Evolutionary conservation across 2,888 invertebrate genomes (phyloP).

Genomic region (Hybos culiciformis): DNA sequence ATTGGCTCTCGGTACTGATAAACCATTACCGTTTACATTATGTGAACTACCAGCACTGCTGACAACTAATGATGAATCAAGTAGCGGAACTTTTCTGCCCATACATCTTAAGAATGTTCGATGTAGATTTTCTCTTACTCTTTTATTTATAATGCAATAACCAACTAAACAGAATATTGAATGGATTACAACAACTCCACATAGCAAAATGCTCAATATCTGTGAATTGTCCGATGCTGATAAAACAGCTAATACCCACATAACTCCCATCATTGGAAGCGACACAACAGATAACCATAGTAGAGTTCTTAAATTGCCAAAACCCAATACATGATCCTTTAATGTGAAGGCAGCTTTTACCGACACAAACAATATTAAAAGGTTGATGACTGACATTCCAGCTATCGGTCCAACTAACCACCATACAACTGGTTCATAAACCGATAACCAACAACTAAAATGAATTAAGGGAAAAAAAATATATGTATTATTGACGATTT

Average conservation of each 20-base stretch:
- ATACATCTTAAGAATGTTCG: constrained; percentile 51
- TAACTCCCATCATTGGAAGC: constrained; percentile 66
- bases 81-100: constrained; percentile 67
- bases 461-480: constrained; percentile 1
- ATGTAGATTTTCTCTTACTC: constrained; percentile 60
- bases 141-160: constrained; percentile 73
- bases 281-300: constrained; percentile 79
- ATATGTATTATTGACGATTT: background rate
- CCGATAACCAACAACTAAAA: constrained; percentile 84
- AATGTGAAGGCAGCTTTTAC: constrained; percentile 83
- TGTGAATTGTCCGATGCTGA: constrained; percentile 61
- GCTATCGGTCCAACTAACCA: constrained; percentile 86
- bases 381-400: constrained; percentile 60
- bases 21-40: constrained; percentile 44
- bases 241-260: constrained; percentile 74
- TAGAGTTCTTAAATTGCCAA: constrained; percentile 69
- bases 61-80: constrained; percentile 60
- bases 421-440: constrained; percentile 90
- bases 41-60: constrained; percentile 68
- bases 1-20: constrained; percentile 21
- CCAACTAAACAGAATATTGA: constrained; percentile 74
- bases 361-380: constrained; percentile 69
- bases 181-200: constrained; percentile 61
- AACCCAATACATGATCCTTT: constrained; percentile 78
- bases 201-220: constrained; percentile 61